Percentiles rank a stretch among this genome's conserved stretches.
phyloP scores from a whole-genome alignment of 2,888 invertebrate genomes.

The Ceraclea dissimilis region DNA sequence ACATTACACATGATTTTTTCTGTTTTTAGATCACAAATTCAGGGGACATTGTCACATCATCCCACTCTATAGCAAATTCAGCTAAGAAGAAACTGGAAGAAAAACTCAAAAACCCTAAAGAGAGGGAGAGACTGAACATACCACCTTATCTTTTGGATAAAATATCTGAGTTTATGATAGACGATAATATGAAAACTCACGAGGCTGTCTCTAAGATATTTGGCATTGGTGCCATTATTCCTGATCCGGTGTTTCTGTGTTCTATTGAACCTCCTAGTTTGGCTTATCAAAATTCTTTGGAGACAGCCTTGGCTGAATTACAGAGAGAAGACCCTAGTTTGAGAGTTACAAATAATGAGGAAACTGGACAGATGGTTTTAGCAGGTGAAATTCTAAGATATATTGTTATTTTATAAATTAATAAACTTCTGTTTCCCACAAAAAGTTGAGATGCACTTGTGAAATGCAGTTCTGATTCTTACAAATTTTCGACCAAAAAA shows the following conservation, averaged over 20 bases:
- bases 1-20: too few species aligned
- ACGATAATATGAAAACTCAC: constrained; percentile 29
- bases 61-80: constrained; percentile 46
- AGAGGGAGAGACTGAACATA: constrained; percentile 5
- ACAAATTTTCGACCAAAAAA: background rate
- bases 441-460: too few species aligned
- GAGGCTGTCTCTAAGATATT: constrained; percentile 30
- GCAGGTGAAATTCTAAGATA: constrained; percentile 47
- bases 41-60: constrained; percentile 67
- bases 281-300: constrained; percentile 65
- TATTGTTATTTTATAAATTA: background rate
- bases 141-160: constrained; percentile 18
- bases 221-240: constrained; percentile 59
- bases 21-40: constrained; percentile 53
- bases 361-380: constrained; percentile 81
- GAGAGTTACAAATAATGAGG: constrained; percentile 62
- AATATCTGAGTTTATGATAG: constrained; percentile 5
- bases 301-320: constrained; percentile 71
- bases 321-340: constrained; percentile 89
- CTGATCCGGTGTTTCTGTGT: constrained; percentile 95
- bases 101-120: constrained; percentile 25
- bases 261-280: constrained; percentile 87
- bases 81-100: constrained; percentile 48
- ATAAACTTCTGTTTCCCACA: too few species aligned
- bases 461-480: too few species aligned